Evolutionary conservation across 2,888 invertebrate species (phyloP).

Genomic region (Apeira syringaria): DNA sequence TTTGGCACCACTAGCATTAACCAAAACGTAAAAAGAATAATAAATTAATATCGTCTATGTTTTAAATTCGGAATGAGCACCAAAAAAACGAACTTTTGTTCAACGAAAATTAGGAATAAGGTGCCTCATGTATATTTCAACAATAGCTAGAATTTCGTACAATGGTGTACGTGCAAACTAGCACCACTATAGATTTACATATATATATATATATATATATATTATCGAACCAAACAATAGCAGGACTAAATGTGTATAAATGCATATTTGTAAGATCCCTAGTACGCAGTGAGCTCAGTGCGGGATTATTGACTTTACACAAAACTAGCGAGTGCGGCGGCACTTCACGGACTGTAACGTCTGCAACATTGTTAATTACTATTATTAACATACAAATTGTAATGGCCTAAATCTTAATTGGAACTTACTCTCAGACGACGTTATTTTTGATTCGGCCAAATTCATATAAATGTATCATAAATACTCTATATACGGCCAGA

Average conservation of each 20-base stretch:
- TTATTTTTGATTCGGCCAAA: too few species aligned
- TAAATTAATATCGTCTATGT: slow-evolving; percentile 29
- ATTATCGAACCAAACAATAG: slow-evolving; percentile 39
- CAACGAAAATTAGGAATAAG: slow-evolving; percentile 56
- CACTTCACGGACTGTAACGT: not conserved
- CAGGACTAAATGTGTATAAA: slow-evolving; percentile 31
- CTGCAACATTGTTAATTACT: not conserved
- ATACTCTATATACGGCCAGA: too few species aligned
- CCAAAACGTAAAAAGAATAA: slow-evolving; percentile 39
- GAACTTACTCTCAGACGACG: too few species aligned
- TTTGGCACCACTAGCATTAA: slow-evolving; percentile 74
- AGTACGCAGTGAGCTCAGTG: slow-evolving; percentile 10
- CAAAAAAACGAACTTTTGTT: slow-evolving; percentile 40
- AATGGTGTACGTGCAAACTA: slow-evolving; percentile 44
- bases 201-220: slow-evolving; percentile 48
- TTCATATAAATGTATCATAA: too few species aligned
- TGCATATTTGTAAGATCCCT: slow-evolving; percentile 22
- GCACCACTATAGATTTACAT: slow-evolving; percentile 57
- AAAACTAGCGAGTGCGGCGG: slow-evolving; percentile 3
- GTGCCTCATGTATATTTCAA: slow-evolving; percentile 40
- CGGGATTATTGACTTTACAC: slow-evolving; percentile 23
- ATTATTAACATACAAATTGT: too few species aligned
- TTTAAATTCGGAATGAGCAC: slow-evolving; percentile 58
- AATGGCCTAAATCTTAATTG: too few species aligned
- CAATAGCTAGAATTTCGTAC: slow-evolving; percentile 35